These are phyloP conservation scores for Strigamia maritima DNA, from an alignment of 2,888 invertebrate species.

Conservation along the genomic window DNA sequence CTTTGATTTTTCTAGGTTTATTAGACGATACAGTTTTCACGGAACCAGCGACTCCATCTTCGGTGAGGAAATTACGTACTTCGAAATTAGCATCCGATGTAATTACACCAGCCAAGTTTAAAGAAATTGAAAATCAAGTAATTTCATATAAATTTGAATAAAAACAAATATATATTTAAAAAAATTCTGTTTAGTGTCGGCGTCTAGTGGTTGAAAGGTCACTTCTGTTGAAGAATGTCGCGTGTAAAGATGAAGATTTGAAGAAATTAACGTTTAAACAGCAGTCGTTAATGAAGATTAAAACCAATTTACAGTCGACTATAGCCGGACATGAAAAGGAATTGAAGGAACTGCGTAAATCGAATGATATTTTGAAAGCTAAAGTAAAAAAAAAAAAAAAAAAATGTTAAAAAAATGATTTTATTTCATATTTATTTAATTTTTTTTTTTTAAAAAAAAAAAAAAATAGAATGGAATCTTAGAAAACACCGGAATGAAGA, in stretches of 20 bases:
- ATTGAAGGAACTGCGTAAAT: neutral
- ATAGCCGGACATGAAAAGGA: conserved; percentile 11
- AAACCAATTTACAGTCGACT: neutral
- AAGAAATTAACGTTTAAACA: conserved; percentile 34
- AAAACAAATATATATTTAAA: neutral
- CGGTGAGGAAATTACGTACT: neutral
- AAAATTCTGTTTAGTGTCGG: conserved; percentile 29
- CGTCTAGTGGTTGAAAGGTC: conserved; percentile 39
- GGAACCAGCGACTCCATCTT: neutral
- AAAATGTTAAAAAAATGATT: neutral
- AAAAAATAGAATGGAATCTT: neutral
- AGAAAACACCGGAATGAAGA: conserved; percentile 15
- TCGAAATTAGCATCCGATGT: neutral
- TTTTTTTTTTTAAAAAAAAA: no score
- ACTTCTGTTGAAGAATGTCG: conserved; percentile 35
- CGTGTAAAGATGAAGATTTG: conserved; percentile 39
- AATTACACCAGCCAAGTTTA: neutral
- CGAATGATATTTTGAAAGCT: conserved; percentile 22
- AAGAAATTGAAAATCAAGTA: neutral
- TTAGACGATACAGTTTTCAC: neutral
- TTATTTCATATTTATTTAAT: neutral
- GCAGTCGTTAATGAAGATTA: conserved; percentile 22
- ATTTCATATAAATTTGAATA: neutral
- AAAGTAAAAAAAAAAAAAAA: neutral
- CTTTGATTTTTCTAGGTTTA: neutral